Base-by-base conservation (phyloP, 2,113 vertebrate species). In the Trachemys scripta region DNA sequence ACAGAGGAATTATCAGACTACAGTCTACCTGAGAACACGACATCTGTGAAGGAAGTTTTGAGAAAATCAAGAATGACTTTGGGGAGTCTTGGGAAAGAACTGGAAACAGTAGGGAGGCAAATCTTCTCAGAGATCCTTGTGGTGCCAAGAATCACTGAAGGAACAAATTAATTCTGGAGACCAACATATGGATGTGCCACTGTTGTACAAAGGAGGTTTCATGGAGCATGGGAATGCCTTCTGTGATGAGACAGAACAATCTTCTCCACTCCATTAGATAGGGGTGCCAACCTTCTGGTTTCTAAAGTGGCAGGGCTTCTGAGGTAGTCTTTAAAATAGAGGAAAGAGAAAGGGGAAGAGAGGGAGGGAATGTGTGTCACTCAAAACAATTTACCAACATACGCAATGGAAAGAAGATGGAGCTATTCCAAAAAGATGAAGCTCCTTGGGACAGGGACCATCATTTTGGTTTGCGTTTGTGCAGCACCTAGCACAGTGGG, bases 351-450 rank as follows among this genome's bases (percentile, higher is more conserved):
- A 24, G 38, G 69, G 69, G 10, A 0, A 2, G 59, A 62, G 38
- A 24, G 38, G 69, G 69, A 42, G n/a, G 11, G 38, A 42, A 10
- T 24, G 17, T 75, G 69, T 75, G 69, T 42, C 38, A 11, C 5
- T 24, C 69, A 75, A 12, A 75, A 42, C 72, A 76, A 24, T 76
- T 25, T 11, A 76, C 22, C 72, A 76, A 45, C 72, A 76, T 45
- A 13, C 6, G 12, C 72, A 76, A 45, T 76, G 22, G 38, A 76
- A n/a, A n/a, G 31, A 75, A 24, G 17, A 8, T 1, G 2, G 31
- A 19, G 25, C 35, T 0, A 1, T 7, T 5, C 50, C 45, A 20
- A 45, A 69, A 6, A 1, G 1, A 8, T 10, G 53, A 49, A 83
- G 50, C 17, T 53, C 24, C 29, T 53, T 49, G 45, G 50, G 31